Evolutionary conservation across 2,888 invertebrate genomes (phyloP), one percentile per base, ranked within the genome.

Genomic region (Orchesellides sinensis): DNA sequence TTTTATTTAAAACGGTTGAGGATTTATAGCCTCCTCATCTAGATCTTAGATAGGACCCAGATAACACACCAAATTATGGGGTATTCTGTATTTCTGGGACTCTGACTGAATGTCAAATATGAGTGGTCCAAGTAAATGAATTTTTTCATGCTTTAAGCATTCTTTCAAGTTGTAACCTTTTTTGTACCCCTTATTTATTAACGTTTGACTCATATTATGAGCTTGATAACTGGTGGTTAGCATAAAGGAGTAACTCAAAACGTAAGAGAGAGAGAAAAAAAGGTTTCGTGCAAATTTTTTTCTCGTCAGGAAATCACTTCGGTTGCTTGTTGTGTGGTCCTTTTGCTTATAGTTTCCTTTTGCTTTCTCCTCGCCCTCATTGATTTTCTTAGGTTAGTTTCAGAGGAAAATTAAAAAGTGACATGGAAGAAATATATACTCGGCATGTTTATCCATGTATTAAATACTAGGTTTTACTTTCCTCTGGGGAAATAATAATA

Each of bases 31-130:
- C 63, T 79, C 40, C 78, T 61, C 78, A 69, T 63, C 69, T 79
- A 79, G 78, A 79, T 79, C 49, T 40, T 52, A 79, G 56, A 70
- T 29, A 63, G 19, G 61, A 17, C 19, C 70, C 25, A 79, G 78
- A 79, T 79, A 79, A 79, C 78, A 45, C 35, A 70, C 52, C 78
- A 79, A 79, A 79, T 79, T 79, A 79, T 79, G 70, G 78, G 78
- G 78, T 79, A 70, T 79, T 70, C 69, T 78, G 69, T 56, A 68
- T 17, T 69, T n/a, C n/a, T 69, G 32, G 78, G 27, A 61, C 52
- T 79, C n/a, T n/a, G 35, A 63, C 78, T 61, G 70, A 79, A 79
- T 79, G 78, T 79, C 78, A 79, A 79, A 63, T 79, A 70, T 79
- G 69, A 79, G 77, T 66, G 56, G 75, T 66, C 66, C 40, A n/a